Base-by-base conservation (phyloP, 53 echinoderm and acorn worm genomes). In the Holothuria leucospilota region DNA sequence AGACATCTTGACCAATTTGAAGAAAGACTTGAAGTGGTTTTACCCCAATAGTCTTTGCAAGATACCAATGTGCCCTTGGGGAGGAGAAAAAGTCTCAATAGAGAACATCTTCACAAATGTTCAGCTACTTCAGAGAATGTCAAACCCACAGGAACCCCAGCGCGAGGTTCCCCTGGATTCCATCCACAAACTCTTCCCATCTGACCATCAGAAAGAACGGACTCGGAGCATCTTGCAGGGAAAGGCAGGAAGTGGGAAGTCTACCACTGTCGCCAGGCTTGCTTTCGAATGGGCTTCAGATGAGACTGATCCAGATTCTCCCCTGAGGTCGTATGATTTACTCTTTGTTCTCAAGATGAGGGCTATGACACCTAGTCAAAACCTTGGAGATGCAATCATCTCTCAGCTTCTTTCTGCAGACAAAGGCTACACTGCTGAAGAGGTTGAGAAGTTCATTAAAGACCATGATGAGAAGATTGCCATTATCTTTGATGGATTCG, bases 401-500 rank as follows among this genome's bases (percentile, higher is more conserved):
- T 65, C 65, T 1, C 84, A 83, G 52, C 46, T 83, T 3, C 67
- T 83, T 10, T 66, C 84, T 20, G 20, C 28, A 42, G 84, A 83
- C 51, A 40, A 40, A 1, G 51, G 53, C 9, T 83, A 83, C 63
- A 39, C 41, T 13, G 29, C 20, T 20, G 68, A 83, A 28, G 40
- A 16, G 13, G 4, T 83, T 23, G 84, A 83, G 26, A 26, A 46
- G 46, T 51, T 83, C 29, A 39, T 83, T 42, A 62, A 40, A 7
- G 38, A 64, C 2, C 14, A 66, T n/a, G 68, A 83, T 23, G 65
- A 66, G 25, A 83, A 67, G 51, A 52, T 83, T 9, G 84, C 84
- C 52, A 49, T 83, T n/a, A 83, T 83, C 39, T 83, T 83, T 41
- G 84, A 83, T 83, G 84, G 84, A 39, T 83, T 34, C 14, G 84